These are phyloP conservation scores for Drosophila navojoa DNA, from an alignment of 1,140 invertebrate species.

Conservation along the genomic window DNA sequence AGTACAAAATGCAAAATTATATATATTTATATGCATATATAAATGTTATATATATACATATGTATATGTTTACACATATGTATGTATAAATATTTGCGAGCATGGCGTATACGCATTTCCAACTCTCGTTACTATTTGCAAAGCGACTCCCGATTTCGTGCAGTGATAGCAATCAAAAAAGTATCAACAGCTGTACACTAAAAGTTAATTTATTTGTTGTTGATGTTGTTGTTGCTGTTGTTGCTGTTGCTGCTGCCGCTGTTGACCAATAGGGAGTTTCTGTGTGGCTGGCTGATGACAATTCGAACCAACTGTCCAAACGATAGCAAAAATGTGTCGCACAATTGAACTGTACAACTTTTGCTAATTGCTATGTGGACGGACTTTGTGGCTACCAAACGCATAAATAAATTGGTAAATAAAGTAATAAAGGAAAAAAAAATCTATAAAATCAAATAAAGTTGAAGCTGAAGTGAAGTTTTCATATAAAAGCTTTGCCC, in stretches of 20 bases:
- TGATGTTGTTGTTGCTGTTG: constrained; percentile 13
- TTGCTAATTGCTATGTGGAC: constrained; percentile 50
- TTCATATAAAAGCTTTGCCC: neutral
- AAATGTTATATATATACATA: no score
- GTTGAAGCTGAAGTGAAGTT: constrained; percentile 2
- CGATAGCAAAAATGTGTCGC: constrained; percentile 23
- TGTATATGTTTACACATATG: no score
- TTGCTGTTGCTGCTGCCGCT: constrained; percentile 12
- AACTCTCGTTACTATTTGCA: neutral
- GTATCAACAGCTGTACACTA: constrained; percentile 51
- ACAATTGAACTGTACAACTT: constrained; percentile 49
- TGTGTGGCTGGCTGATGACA: constrained; percentile 25
- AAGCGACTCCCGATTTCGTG: constrained; percentile 17
- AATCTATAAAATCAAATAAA: neutral
- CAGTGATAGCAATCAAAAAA: constrained; percentile 53
- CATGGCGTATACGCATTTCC: neutral
- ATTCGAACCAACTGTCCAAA: constrained; percentile 35
- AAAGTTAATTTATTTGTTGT: constrained; percentile 59
- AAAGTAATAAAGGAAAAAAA: constrained; percentile 10
- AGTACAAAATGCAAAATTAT: constrained; percentile 33
- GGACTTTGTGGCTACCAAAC: constrained; percentile 1
- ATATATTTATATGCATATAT: neutral
- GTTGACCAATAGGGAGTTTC: constrained; percentile 9
- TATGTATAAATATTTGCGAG: neutral
- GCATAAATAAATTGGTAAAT: constrained; percentile 4